A percentile compares a stretch with the other conserved stretches of the same genome.
These are phyloP conservation scores for Vicugna pacos DNA, from an alignment of 2,113 vertebrate species.

Conservation along the genomic window DNA sequence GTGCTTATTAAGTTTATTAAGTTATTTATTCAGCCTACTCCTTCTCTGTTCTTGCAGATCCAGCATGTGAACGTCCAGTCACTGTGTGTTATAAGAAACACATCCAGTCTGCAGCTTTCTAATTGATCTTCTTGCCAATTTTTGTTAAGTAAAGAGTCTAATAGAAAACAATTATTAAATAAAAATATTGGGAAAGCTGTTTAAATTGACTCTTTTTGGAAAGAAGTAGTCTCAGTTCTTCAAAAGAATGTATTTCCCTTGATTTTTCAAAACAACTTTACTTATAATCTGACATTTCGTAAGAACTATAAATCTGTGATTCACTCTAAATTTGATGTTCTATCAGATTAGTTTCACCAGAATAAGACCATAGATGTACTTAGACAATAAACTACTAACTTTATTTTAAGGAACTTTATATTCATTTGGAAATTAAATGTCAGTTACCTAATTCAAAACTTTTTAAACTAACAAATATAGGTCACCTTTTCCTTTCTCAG, in stretches of 20 bases:
- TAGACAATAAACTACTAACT: neutral
- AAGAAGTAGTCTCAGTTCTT: neutral
- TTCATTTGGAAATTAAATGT: neutral
- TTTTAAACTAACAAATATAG: neutral
- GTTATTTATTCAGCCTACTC: neutral
- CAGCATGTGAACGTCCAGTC: neutral
- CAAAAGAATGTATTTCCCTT: neutral
- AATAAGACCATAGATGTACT: neutral
- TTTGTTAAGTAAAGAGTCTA: neutral
- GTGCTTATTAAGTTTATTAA: neutral
- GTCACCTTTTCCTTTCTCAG: neutral
- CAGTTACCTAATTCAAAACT: neutral
- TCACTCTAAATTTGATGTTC: neutral
- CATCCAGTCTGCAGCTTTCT: neutral
- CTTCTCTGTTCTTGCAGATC: neutral
- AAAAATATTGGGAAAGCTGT: neutral
- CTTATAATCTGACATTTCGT: neutral
- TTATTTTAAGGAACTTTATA: neutral
- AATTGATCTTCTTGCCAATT: neutral
- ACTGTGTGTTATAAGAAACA: neutral
- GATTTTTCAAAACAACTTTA: neutral
- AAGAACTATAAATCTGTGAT: neutral
- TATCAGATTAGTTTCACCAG: neutral
- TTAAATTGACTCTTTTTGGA: neutral
- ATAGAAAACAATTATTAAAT: neutral